Evolutionary conservation across 1,140 invertebrate genomes (phyloP).

Genomic region (Ruditapes philippinarum): DNA sequence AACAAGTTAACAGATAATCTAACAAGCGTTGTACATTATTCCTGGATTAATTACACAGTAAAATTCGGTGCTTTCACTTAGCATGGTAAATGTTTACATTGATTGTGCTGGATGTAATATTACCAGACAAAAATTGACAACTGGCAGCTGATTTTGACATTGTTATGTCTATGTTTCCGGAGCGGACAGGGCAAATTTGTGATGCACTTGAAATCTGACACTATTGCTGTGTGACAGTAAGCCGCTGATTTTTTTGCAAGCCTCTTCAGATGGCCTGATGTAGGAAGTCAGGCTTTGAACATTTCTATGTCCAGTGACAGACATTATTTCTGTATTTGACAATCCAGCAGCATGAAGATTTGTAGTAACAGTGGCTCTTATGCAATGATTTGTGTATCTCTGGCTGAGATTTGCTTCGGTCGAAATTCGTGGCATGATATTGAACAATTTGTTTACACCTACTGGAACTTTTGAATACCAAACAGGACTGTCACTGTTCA

Average conservation of each 20-base stretch:
- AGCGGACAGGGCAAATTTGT: not conserved
- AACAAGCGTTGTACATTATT: too few relatives aligned
- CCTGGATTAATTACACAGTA: too few relatives aligned
- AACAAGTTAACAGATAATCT: too few relatives aligned
- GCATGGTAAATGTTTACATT: not conserved
- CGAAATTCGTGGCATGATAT: slow-evolving; percentile 12
- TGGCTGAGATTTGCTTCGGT: not conserved
- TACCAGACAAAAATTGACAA: slow-evolving; percentile 3
- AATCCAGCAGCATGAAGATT: slow-evolving; percentile 6
- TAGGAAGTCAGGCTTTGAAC: slow-evolving; percentile 1
- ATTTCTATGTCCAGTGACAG: slow-evolving; percentile 41
- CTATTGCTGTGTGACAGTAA: not conserved
- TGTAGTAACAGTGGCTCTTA: not conserved
- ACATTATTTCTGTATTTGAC: slow-evolving; percentile 2
- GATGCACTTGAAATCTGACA: not conserved
- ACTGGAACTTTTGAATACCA: not conserved
- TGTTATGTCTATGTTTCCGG: not conserved
- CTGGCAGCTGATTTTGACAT: slow-evolving; percentile 7
- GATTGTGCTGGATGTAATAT: slow-evolving; percentile 27
- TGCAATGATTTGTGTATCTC: slow-evolving; percentile 15
- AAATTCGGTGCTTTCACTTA: too few relatives aligned
- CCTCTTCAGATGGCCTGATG: not conserved
- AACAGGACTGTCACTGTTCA: not conserved
- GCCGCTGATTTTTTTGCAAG: not conserved
- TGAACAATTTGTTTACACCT: not conserved